phyloP scores from a whole-genome alignment of 2,113 vertebrate species.

The Mola mola region DNA sequence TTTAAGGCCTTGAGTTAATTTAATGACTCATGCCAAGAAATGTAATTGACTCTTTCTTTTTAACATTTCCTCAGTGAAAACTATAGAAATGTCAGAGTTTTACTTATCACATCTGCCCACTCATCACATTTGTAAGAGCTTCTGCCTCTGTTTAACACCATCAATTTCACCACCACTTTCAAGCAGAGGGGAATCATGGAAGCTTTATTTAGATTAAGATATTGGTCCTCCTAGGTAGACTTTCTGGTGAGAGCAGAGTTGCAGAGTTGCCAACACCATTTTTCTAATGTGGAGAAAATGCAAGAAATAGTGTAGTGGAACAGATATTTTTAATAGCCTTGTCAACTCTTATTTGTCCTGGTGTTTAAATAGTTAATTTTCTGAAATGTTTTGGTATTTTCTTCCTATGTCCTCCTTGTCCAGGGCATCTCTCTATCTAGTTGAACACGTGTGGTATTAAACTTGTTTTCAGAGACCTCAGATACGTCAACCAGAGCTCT shows the following conservation, averaged over 20 bases:
- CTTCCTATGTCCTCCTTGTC: not conserved
- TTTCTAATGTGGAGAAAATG: no score
- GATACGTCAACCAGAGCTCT: not conserved
- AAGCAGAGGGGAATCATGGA: not conserved
- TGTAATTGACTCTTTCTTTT: slow-evolving; percentile 4
- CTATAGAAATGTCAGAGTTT: not conserved
- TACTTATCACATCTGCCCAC: not conserved
- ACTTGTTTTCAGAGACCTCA: no score
- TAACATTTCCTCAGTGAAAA: not conserved
- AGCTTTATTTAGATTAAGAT: slow-evolving; percentile 19
- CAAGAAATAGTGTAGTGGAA: no score
- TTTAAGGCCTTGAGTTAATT: slow-evolving; percentile 3
- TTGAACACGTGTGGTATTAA: no score
- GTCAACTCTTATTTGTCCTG: no score
- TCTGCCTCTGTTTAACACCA: not conserved
- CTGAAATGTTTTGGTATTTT: not conserved
- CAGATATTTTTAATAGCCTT: no score
- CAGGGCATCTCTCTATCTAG: not conserved
- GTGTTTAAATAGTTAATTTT: not conserved
- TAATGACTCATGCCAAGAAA: slow-evolving; percentile 22
- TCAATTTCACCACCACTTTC: not conserved
- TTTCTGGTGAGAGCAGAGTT: no score
- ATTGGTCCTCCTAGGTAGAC: slow-evolving; percentile 6
- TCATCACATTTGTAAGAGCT: slow-evolving; percentile 3
- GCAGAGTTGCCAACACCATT: no score